Base-by-base conservation (phyloP, 2,888 invertebrate genomes). In the Ornithoptera priamus region DNA sequence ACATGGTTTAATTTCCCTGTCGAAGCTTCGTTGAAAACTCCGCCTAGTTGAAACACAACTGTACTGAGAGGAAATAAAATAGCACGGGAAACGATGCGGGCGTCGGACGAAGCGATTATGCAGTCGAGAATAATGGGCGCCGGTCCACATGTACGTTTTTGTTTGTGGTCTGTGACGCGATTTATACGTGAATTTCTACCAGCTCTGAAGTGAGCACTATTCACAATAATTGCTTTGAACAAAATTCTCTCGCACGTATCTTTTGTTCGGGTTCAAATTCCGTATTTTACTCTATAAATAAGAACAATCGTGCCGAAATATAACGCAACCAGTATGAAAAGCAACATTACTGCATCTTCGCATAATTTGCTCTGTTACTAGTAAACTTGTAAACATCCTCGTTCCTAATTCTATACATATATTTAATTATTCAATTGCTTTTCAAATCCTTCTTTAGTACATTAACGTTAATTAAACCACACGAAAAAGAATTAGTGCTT, bases 111-210 rank as follows among this genome's bases (percentile, higher is more conserved):
- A 90, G 90, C 92, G 92, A 92, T 92, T 92, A 92, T 92, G 91
- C 92, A 91, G 92, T 90, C 88, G 91, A 92, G 90, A 92, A 92
- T 92, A 92, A 92, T 92, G 91, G 92, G 84, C 85, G 88, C 87
- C 89, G 88, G 90, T 91, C 92, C 90, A 89, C 92, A 90, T 92
- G 90, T 89, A 91, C 92, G 91, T 91, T 92, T 92, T 92, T 92
- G 92, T 92, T 92, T 92, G 92, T 90, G 92, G 92, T 90, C 90
- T 90, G 89, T 90, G 92, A 92, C 90, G 92, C 92, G 91, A 92
- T 92, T 92, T 92, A 92, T 92, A 88, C 88, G 84, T 84, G 89
- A 91, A 91, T 87, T 91, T 90, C 90, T 89, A 87, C 90, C 89
- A 85, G 88, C 86, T 87, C 87, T 87, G 86, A 91, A 91, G 89